Evolutionary conservation across 1,140 invertebrate genomes (phyloP).

Genomic region (Hypothenemus hampei): DNA sequence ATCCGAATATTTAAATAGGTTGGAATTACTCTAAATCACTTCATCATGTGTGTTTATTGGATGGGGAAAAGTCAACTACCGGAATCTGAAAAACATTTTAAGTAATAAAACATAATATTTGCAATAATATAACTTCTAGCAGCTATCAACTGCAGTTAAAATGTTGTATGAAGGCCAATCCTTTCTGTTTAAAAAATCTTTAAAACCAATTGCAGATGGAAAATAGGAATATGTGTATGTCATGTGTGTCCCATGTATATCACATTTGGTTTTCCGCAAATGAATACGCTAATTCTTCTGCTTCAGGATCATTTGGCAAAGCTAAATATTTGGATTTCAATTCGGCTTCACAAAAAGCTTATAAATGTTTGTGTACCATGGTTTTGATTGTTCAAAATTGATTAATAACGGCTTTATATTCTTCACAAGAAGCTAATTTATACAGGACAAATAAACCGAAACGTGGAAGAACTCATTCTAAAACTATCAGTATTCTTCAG

Average conservation of each 20-base stretch:
- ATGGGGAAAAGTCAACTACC: too few relatives aligned
- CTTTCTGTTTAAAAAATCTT: too few relatives aligned
- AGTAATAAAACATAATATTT: too few relatives aligned
- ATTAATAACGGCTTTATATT: slow-evolving; percentile 29
- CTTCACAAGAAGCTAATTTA: slow-evolving; percentile 26
- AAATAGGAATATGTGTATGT: slow-evolving; percentile 27
- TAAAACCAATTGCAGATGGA: slow-evolving; percentile 24
- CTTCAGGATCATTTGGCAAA: slow-evolving; percentile 1
- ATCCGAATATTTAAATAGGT: too few relatives aligned
- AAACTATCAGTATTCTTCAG: too few relatives aligned
- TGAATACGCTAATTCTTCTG: slow-evolving; percentile 14
- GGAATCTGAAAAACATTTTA: too few relatives aligned
- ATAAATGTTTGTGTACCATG: slow-evolving; percentile 22
- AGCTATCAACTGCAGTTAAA: not conserved
- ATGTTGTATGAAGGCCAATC: not conserved
- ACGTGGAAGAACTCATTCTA: too few relatives aligned
- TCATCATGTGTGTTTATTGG: too few relatives aligned
- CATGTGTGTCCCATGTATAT: slow-evolving; percentile 32
- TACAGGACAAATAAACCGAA: too few relatives aligned
- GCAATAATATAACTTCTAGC: too few relatives aligned
- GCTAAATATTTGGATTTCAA: slow-evolving; percentile 13
- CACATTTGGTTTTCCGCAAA: slow-evolving; percentile 26
- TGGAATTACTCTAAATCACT: too few relatives aligned
- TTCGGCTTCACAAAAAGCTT: slow-evolving; percentile 15
- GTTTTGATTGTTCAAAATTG: slow-evolving; percentile 26